Conservation (phyloP, 2,888 invertebrate species). For the Imbricaverruca yamaguchii region DNA sequence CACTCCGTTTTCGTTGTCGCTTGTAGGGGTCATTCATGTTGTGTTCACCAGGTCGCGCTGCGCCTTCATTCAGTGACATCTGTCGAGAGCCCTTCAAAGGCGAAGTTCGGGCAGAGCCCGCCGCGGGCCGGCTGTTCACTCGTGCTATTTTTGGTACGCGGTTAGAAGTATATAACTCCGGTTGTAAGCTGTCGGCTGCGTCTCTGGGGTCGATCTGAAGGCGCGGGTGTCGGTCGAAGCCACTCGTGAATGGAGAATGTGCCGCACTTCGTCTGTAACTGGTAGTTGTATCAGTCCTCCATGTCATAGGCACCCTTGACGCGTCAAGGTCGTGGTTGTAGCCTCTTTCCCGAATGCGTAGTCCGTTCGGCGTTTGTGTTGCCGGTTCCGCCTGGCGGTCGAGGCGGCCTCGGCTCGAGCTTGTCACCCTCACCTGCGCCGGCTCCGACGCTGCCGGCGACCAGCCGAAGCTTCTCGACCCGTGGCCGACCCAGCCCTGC, state of each 20-base stretch:
- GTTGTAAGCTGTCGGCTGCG: background rate
- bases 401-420: too few species aligned
- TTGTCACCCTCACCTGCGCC: too few species aligned
- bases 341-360: background rate
- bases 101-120: background rate
- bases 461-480: background rate
- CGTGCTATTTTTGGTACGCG: conserved; percentile 11
- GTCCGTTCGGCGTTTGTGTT: background rate
- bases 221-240: too few species aligned
- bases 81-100: background rate
- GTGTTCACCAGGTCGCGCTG: background rate
- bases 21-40: background rate
- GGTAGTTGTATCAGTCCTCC: background rate
- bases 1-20: conserved; percentile 3
- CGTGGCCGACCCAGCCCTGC: background rate
- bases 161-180: background rate
- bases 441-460: background rate
- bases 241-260: background rate
- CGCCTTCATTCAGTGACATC: background rate
- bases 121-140: background rate
- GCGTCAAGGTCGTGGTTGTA: background rate
- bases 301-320: background rate
- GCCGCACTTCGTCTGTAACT: background rate
- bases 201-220: too few species aligned
- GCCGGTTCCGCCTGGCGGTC: too few species aligned